These are phyloP conservation scores for Radopholus similis DNA, from an alignment of 1,140 invertebrate species.

Conservation along the genomic window DNA sequence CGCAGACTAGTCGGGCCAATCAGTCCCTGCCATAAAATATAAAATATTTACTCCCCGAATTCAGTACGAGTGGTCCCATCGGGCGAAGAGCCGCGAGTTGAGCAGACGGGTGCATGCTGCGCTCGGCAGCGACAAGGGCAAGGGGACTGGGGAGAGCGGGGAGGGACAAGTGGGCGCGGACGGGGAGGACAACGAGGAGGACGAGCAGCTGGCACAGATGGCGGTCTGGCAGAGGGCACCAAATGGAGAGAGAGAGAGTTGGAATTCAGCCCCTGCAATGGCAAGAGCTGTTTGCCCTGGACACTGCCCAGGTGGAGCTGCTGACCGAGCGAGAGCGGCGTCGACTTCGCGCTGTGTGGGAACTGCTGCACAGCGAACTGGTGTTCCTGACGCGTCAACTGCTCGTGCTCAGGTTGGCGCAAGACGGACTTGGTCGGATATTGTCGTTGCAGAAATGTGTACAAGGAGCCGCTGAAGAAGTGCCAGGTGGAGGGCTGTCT, in stretches of 20 bases:
- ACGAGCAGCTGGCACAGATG: background rate
- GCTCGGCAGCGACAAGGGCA: conserved; percentile 33
- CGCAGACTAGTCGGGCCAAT: conserved; percentile 47
- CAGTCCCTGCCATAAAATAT: too few species aligned
- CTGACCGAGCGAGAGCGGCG: conserved; percentile 27
- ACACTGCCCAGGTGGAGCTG: conserved; percentile 42
- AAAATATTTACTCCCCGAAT: conserved; percentile 18
- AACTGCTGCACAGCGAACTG: conserved; percentile 71
- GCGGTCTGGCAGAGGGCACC: background rate
- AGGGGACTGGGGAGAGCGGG: conserved; percentile 49
- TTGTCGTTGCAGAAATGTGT: conserved; percentile 65
- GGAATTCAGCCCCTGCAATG: conserved; percentile 61
- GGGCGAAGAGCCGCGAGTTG: conserved; percentile 55
- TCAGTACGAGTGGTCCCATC: conserved; percentile 58
- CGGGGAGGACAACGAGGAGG: too few species aligned
- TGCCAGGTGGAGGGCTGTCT: conserved; percentile 71
- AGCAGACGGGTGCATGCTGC: conserved; percentile 58
- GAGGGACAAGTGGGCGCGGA: conserved; percentile 59
- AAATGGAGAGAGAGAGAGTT: background rate
- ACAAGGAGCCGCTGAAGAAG: conserved; percentile 72
- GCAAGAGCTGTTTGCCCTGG: conserved; percentile 61
- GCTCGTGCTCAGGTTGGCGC: conserved; percentile 69
- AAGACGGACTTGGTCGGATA: background rate
- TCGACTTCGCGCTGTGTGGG: conserved; percentile 68
- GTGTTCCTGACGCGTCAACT: conserved; percentile 71